Conservation (phyloP, 2,888 invertebrate species). For the Magallana nippona region DNA sequence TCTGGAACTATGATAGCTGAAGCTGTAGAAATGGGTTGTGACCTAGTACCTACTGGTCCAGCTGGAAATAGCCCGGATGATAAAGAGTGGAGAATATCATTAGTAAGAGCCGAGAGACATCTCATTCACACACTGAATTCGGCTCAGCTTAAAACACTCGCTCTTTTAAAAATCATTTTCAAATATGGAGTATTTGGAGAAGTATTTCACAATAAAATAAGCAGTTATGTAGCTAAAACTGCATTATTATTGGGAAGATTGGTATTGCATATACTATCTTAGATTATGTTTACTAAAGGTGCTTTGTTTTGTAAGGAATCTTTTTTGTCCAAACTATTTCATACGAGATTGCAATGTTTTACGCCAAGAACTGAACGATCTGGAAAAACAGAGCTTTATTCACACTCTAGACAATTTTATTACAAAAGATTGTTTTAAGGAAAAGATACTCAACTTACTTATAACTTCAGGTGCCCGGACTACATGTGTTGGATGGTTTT, state of each 20-base stretch:
- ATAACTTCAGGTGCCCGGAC: not conserved
- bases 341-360: not conserved
- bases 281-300: not conserved
- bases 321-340: not conserved
- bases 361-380: not conserved
- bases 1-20: not conserved
- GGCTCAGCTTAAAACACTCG: not conserved
- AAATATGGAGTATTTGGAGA: not conserved
- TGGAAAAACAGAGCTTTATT: not conserved
- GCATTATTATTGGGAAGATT: not conserved
- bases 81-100: not conserved
- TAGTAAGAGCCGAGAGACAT: not conserved
- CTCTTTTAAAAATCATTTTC: not conserved
- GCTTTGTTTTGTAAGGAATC: not conserved
- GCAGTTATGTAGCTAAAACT: not conserved
- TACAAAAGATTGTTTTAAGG: not conserved
- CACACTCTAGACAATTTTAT: not conserved
- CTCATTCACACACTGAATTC: not conserved
- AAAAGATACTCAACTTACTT: not conserved
- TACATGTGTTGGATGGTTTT: not conserved
- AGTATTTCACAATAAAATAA: not conserved
- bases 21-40: not conserved
- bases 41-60: not conserved
- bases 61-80: not conserved
- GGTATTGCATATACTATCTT: not conserved